These are phyloP conservation scores for Sebastes itinus DNA, from an alignment of 2,797 vertebrate species.

Conservation along the genomic window DNA sequence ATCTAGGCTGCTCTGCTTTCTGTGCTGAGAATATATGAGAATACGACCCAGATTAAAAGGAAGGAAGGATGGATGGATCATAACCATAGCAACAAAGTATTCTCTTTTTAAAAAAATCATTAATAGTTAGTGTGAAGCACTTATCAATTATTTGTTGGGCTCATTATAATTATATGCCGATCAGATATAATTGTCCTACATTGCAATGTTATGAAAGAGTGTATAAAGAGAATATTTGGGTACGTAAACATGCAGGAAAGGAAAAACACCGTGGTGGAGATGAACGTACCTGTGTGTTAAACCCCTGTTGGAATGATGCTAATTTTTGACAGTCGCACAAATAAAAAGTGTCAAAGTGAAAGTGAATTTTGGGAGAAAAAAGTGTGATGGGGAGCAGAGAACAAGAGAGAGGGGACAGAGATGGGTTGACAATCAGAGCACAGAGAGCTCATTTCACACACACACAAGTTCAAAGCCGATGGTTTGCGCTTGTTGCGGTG, in stretches of 20 bases:
- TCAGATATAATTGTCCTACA: constrained; percentile 1
- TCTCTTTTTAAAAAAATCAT: constrained; percentile 20
- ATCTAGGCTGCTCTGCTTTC: constrained; percentile 20
- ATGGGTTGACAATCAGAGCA: constrained; percentile 74
- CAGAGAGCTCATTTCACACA: constrained; percentile 77
- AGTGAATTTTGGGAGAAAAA: constrained; percentile 32
- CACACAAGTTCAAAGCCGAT: constrained; percentile 79
- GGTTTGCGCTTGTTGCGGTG: constrained; percentile 66
- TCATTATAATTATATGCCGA: constrained; percentile 7
- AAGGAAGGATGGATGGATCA: constrained; percentile 24
- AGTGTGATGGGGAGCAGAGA: constrained; percentile 24
- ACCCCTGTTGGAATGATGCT: constrained; percentile 19
- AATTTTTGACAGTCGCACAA: constrained; percentile 22
- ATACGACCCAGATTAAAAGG: constrained; percentile 50
- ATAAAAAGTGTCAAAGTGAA: constrained; percentile 33
- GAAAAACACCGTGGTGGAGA: background rate
- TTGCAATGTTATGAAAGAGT: background rate
- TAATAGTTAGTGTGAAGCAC: constrained; percentile 9
- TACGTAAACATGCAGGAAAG: background rate
- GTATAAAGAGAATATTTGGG: constrained; percentile 7
- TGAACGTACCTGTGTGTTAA: background rate
- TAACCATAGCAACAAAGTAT: constrained; percentile 23
- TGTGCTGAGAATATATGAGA: constrained; percentile 23
- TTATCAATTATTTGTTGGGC: constrained; percentile 30
- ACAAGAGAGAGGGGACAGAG: constrained; percentile 46